A percentile compares a stretch with the other conserved stretches of the same genome.
phyloP scores from a whole-genome alignment of 2,797 vertebrate species.

The Rhynchotus rufescens region DNA sequence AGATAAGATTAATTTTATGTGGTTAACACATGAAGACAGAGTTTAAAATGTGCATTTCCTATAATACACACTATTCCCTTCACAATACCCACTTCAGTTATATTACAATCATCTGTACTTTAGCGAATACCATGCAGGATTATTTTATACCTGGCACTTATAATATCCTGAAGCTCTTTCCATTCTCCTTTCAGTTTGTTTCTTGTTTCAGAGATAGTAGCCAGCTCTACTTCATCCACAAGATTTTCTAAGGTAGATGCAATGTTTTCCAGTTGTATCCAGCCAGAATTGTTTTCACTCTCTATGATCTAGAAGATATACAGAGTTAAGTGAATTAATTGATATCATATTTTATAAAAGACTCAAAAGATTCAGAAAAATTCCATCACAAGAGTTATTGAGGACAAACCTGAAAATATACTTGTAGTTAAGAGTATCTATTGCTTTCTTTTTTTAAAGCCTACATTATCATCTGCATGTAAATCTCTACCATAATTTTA shows the following conservation, averaged over 20 bases:
- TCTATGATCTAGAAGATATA: constrained; percentile 80
- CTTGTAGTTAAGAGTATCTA: neutral
- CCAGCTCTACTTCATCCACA: constrained; percentile 44
- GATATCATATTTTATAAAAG: neutral
- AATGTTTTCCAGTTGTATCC: constrained; percentile 82
- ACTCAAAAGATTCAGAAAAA: neutral
- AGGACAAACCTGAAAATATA: neutral
- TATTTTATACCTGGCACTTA: constrained; percentile 83
- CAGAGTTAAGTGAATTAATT: neutral
- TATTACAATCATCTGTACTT: neutral
- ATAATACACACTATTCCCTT: neutral
- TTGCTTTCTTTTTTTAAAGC: neutral
- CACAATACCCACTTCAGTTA: neutral
- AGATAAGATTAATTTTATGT: neutral
- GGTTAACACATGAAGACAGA: neutral
- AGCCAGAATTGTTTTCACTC: constrained; percentile 81
- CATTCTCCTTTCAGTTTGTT: constrained; percentile 81
- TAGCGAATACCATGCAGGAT: neutral
- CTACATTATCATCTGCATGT: neutral
- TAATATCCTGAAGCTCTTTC: constrained; percentile 80
- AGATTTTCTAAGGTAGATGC: constrained; percentile 77
- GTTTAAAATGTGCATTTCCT: neutral
- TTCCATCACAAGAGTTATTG: neutral
- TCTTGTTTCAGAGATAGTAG: constrained; percentile 76
- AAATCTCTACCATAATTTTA: neutral